Base-by-base conservation (phyloP, 2,797 vertebrate genomes). In the Sorex maritimensis region DNA sequence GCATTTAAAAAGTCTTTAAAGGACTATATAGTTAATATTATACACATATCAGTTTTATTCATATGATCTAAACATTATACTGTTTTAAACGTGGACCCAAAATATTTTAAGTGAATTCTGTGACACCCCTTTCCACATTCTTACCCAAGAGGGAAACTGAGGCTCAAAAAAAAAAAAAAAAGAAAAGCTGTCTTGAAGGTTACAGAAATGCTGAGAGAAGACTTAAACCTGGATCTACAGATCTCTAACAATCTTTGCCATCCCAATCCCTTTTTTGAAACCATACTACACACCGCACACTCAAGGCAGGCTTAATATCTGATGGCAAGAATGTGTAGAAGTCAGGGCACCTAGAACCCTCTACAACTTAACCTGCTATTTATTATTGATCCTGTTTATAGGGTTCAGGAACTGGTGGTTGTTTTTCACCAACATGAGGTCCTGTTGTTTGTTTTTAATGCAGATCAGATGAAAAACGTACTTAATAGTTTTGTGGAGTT, bases 401-500 rank as follows among this genome's bases (percentile, higher is more conserved):
- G 88, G 81, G 49, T 26, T 34, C 6, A 23, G 52, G 41, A 21
- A 83, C 12, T 41, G 41, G 84, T 52, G 61, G 10, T n/a, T 34
- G 2, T 82, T 13, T 28, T 1, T 21, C 8, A 38, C 71, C 10
- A 11, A 55, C 26, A 2, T 1, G 67, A 55, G 24, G 14, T 10
- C 71, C 34, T 55, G 34, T 52, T 87, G 61, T 15, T 7, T 78
- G 23, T 81, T 73, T 68, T 52, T 74, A 11, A 11, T 71, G 67
- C 7, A 93, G 85, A 88, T 58, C 26, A 19, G 9, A 2, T 83
- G 74, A 88, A 72, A 81, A 93, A 68, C 9, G 5, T 38, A 28
- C 85, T 93, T 61, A 88, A 93, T 30, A 73, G 84, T 93, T 65
- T 68, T 79, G 34, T 41, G 71, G 61, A 49, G 23, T 91, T 79